phyloP scores from a whole-genome alignment of 2,797 vertebrate genomes.

The Luscinia megarhynchos region DNA sequence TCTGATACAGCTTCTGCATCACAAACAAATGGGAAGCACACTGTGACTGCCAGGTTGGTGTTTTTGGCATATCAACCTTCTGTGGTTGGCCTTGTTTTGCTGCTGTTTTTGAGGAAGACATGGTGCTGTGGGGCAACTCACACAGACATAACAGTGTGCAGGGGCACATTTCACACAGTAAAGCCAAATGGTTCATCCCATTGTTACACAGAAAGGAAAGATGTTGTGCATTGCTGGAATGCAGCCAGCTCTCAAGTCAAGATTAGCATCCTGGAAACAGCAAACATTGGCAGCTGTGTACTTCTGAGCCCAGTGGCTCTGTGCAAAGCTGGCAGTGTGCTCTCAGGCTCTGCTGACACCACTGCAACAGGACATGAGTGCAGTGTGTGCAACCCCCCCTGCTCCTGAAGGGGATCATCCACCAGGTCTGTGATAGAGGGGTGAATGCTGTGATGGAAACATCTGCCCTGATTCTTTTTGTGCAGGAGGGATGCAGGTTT shows the following conservation, averaged over 20 bases:
- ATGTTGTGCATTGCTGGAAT: neutral
- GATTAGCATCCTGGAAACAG: constrained; percentile 31
- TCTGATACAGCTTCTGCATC: neutral
- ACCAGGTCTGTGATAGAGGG: neutral
- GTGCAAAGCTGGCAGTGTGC: neutral
- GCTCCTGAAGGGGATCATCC: neutral
- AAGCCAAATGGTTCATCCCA: neutral
- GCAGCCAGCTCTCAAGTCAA: neutral
- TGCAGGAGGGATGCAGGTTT: neutral
- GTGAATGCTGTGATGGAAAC: neutral
- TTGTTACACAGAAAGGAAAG: neutral
- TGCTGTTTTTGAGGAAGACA: neutral
- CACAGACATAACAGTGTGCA: too few species aligned
- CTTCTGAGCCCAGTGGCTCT: neutral
- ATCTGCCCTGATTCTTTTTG: neutral
- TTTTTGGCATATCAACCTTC: neutral
- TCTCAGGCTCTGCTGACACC: neutral
- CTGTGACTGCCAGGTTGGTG: neutral
- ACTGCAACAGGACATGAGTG: neutral
- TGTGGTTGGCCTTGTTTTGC: neutral
- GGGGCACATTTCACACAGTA: neutral
- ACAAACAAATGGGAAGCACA: neutral
- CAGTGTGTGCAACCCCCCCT: fast-evolving
- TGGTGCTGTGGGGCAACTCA: fast-evolving
- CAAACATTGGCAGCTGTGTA: neutral